Evolutionary conservation across 2,888 invertebrate genomes (phyloP).

Genomic region (Trachelus stipa): DNA sequence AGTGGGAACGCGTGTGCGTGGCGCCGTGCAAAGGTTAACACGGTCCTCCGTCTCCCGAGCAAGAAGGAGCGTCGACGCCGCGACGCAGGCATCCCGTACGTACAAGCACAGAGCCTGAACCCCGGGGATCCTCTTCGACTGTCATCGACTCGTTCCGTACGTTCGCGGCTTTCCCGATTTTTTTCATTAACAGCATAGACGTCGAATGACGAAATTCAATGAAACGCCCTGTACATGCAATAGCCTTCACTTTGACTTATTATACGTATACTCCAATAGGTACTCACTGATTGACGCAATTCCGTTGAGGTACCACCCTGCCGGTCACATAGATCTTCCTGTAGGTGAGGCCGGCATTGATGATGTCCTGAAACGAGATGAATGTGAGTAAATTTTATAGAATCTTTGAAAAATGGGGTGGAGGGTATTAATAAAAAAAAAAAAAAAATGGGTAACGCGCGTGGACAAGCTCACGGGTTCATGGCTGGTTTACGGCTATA

Average conservation of each 20-base stretch:
- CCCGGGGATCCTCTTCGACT: not conserved
- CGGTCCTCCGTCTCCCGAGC: slow-evolving; percentile 27
- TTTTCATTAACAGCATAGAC: not conserved
- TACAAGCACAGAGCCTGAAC: not conserved
- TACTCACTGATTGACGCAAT: slow-evolving; percentile 66
- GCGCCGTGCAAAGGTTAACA: slow-evolving; percentile 47
- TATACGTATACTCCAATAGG: not conserved
- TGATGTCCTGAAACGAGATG: slow-evolving; percentile 62
- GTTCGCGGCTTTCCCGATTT: not conserved
- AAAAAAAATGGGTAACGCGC: slow-evolving; percentile 21
- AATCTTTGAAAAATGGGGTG: slow-evolving; percentile 5
- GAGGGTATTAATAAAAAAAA: slow-evolving; percentile 23
- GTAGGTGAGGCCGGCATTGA: slow-evolving; percentile 63
- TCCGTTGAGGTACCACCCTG: slow-evolving; percentile 66
- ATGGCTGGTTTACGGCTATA: slow-evolving; percentile 7
- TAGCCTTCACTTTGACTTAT: not conserved
- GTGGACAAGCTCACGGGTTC: not conserved
- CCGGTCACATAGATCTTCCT: slow-evolving; percentile 70
- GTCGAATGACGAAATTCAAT: not conserved
- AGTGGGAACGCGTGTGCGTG: slow-evolving; percentile 18
- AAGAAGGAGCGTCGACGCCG: not conserved
- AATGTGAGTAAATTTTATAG: slow-evolving; percentile 1
- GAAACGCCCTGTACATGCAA: not conserved
- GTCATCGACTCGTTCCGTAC: not conserved
- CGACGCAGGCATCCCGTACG: not conserved